Evolutionary conservation across 2,888 invertebrate species (phyloP).

Genomic region (Mylabris sibirica): DNA sequence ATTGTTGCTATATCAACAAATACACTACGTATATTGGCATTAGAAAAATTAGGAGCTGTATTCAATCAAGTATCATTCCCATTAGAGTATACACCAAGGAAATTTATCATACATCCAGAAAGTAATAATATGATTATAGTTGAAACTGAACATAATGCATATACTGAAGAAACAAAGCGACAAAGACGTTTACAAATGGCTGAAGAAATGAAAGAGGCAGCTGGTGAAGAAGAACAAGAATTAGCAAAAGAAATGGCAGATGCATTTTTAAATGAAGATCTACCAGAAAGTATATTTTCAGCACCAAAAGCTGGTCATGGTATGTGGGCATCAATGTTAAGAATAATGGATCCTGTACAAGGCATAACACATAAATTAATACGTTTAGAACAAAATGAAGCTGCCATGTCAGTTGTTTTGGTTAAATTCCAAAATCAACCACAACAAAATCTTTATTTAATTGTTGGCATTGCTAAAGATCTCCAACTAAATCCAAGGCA

Average conservation of each 20-base stretch:
- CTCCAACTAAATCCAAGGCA: constrained; percentile 87
- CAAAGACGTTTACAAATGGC: constrained; percentile 94
- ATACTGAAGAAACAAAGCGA: constrained; percentile 95
- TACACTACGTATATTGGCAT: constrained; percentile 93
- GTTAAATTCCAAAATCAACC: constrained; percentile 60
- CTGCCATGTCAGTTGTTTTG: constrained; percentile 88
- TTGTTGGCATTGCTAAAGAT: constrained; percentile 93
- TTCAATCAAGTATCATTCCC: constrained; percentile 96
- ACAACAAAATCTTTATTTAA: constrained; percentile 65
- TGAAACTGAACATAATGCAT: constrained; percentile 98
- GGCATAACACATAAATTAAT: constrained; percentile 81
- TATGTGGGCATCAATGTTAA: constrained; percentile 93
- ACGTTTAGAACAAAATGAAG: constrained; percentile 93
- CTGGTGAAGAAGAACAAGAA: constrained; percentile 94
- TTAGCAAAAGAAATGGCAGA: constrained; percentile 97
- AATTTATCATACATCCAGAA: constrained; percentile 92
- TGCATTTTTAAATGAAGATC: constrained; percentile 91
- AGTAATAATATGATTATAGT: constrained; percentile 89
- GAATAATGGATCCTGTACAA: constrained; percentile 85
- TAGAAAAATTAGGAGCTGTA: constrained; percentile 97
- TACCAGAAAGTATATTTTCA: constrained; percentile 93
- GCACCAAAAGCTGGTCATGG: constrained; percentile 95
- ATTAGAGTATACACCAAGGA: constrained; percentile 94
- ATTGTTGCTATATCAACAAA: constrained; percentile 99
- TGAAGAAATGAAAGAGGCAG: constrained; percentile 97